These are phyloP conservation scores for Neodiprion fabricii DNA, from an alignment of 1,140 invertebrate species.

Conservation along the genomic window DNA sequence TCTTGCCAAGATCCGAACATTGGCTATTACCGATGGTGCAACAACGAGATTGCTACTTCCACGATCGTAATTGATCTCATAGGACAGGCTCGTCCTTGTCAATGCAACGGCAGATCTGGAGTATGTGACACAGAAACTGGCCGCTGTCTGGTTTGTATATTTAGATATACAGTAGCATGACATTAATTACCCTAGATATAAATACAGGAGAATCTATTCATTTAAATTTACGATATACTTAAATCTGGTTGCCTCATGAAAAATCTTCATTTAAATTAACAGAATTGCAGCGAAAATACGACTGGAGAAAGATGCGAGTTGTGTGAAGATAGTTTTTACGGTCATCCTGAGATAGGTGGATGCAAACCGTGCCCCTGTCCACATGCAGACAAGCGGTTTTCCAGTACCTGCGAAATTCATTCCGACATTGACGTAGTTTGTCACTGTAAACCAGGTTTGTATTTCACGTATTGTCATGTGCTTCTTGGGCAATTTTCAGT, in stretches of 20 bases:
- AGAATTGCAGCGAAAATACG: constrained; percentile 87
- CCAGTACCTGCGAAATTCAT: constrained; percentile 70
- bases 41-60: constrained; percentile 57
- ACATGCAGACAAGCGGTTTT: constrained; percentile 73
- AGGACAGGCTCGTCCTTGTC: constrained; percentile 80
- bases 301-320: constrained; percentile 76
- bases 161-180: not conserved
- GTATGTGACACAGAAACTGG: constrained; percentile 86
- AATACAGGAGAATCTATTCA: not conserved
- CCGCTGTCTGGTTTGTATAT: constrained; percentile 75
- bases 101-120: constrained; percentile 82
- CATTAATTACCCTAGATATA: not conserved
- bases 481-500: too few relatives aligned
- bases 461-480: not conserved
- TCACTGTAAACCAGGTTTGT: constrained; percentile 71
- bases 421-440: constrained; percentile 67
- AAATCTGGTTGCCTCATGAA: not conserved
- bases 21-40: constrained; percentile 82
- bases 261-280: constrained; percentile 29
- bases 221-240: not conserved
- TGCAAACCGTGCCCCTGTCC: constrained; percentile 91
- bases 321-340: constrained; percentile 86
- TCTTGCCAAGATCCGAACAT: constrained; percentile 88
- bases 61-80: constrained; percentile 79
- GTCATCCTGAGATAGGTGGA: constrained; percentile 70